Percentiles rank a stretch among this genome's conserved stretches.
phyloP scores from a whole-genome alignment of 2,113 vertebrate species.

The Capra hircus region DNA sequence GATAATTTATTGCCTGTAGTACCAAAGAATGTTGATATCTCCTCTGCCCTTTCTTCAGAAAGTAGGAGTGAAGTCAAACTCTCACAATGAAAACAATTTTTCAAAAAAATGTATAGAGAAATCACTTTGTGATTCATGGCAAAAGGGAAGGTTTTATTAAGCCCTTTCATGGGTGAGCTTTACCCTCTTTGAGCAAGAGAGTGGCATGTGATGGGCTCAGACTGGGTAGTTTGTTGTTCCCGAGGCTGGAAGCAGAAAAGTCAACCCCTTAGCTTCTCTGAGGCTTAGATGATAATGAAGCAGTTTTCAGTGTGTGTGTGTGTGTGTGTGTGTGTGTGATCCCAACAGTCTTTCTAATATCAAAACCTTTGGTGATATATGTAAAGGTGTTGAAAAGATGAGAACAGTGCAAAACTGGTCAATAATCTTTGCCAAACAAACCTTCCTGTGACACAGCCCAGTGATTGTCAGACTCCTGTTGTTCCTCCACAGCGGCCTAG shows the following conservation, averaged over 20 bases:
- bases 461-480: fast-evolving
- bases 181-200: background rate
- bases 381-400: background rate
- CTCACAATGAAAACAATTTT: constrained; percentile 34
- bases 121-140: background rate
- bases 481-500: fast-evolving
- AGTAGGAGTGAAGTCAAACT: background rate
- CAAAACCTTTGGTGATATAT: background rate
- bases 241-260: background rate
- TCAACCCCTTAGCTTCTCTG: background rate
- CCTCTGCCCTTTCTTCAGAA: background rate
- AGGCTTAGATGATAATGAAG: background rate
- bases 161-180: background rate
- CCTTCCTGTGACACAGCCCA: background rate
- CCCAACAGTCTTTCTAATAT: background rate
- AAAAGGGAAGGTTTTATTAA: background rate
- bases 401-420: background rate
- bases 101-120: background rate
- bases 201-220: background rate
- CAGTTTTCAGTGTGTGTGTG: background rate
- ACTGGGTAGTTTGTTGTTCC: background rate
- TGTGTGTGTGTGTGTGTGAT: background rate
- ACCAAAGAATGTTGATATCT: background rate
- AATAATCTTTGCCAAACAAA: background rate
- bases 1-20: background rate